A percentile compares a stretch with the other conserved stretches of the same genome.
Conservation (phyloP, 2,113 vertebrate species). For the Callipepla squamata region DNA sequence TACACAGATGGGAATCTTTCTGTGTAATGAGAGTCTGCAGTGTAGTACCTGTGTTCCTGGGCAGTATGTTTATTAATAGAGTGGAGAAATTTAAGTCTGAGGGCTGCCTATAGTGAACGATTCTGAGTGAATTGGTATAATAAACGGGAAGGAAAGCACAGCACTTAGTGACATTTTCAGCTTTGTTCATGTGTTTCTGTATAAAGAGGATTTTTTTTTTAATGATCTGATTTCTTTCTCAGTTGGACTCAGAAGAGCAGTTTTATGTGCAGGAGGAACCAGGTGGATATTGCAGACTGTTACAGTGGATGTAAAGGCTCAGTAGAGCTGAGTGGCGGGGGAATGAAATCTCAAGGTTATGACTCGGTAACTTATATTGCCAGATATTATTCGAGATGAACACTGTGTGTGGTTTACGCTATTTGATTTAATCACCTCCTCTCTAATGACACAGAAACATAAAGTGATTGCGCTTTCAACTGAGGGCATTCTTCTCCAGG, state of each 20-base stretch:
- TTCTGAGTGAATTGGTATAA: background rate
- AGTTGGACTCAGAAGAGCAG: background rate
- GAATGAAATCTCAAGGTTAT: background rate
- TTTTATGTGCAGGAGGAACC: background rate
- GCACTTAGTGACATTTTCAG: background rate
- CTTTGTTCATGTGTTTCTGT: slow-evolving; percentile 12
- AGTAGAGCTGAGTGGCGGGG: background rate
- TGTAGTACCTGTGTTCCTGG: background rate
- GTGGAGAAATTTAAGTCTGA: background rate
- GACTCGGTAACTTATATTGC: background rate
- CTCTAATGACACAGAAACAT: background rate
- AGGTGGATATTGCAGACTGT: background rate
- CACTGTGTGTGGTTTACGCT: background rate
- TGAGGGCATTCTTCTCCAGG: background rate
- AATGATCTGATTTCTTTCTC: slow-evolving; percentile 6
- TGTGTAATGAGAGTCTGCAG: background rate
- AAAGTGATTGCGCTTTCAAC: background rate
- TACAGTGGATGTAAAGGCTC: background rate
- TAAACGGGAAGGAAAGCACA: background rate
- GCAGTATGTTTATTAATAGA: background rate
- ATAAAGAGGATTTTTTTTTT: background rate
- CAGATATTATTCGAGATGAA: background rate
- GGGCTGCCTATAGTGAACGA: background rate
- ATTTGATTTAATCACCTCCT: background rate
- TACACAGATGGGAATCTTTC: background rate